A percentile compares a stretch with the other conserved stretches of the same genome.
phyloP scores from a whole-genome alignment of 2,113 vertebrate genomes.

The Centropristis striata region DNA sequence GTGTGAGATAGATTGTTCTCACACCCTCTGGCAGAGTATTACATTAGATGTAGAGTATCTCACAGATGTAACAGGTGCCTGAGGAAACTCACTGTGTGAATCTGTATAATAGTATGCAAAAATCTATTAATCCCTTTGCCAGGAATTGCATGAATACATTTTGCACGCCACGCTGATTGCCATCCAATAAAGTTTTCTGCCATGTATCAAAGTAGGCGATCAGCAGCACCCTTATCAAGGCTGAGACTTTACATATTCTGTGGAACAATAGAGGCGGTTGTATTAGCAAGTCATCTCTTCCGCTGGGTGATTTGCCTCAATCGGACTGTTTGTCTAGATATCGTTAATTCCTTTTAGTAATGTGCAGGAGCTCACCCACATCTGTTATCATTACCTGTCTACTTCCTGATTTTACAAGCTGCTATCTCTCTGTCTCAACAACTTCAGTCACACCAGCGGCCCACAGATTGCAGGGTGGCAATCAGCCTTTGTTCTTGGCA shows the following conservation, averaged over 20 bases:
- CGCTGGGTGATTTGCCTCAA: conserved; percentile 59
- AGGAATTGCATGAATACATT: conserved; percentile 64
- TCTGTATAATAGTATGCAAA: conserved; percentile 52
- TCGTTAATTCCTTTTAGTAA: conserved; percentile 82
- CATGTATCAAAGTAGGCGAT: conserved; percentile 67
- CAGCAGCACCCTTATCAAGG: conserved; percentile 61
- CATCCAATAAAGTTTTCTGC: conserved; percentile 74
- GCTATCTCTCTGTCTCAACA: conserved; percentile 59
- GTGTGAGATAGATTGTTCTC: conserved; percentile 43
- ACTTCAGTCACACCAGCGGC: conserved; percentile 45
- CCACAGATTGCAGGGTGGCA: conserved; percentile 47
- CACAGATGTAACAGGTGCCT: conserved; percentile 50
- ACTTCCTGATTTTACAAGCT: conserved; percentile 64
- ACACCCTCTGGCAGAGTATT: conserved; percentile 23
- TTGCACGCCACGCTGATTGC: conserved; percentile 51
- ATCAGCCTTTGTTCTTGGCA: conserved; percentile 67
- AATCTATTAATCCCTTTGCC: conserved; percentile 52
- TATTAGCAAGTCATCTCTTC: conserved; percentile 50
- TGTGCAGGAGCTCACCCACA: conserved; percentile 64
- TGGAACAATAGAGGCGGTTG: conserved; percentile 63
- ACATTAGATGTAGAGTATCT: conserved; percentile 37
- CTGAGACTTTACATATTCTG: conserved; percentile 75
- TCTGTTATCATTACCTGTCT: conserved; percentile 54
- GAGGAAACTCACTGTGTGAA: conserved; percentile 45
- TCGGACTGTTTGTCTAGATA: conserved; percentile 65